Percentiles rank a stretch among this genome's conserved stretches.
Conservation (phyloP, 30 jellyfish, hydroid and myxozoan species). For the Aurelia aurita complex sp. Pacific region DNA sequence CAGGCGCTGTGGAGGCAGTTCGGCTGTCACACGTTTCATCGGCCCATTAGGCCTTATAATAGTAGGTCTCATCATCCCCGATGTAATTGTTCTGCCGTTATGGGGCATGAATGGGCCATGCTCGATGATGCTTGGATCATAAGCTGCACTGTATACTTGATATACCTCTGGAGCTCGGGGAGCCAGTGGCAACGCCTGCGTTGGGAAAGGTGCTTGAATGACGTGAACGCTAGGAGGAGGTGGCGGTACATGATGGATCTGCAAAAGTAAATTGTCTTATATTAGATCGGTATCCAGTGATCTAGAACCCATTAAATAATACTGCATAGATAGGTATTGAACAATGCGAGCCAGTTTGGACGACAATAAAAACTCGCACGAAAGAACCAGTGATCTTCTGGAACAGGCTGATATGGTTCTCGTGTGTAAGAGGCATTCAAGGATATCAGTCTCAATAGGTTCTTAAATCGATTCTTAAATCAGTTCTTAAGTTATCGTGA, state of each 20-base stretch:
- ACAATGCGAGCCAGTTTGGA: too few species aligned
- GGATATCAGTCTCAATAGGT: too few species aligned
- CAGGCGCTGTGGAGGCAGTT: constrained; percentile 22
- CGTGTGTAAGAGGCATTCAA: too few species aligned
- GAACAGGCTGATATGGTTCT: too few species aligned
- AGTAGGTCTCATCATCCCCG: constrained; percentile 47
- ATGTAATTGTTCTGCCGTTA: constrained; percentile 9
- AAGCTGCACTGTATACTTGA: constrained; percentile 55
- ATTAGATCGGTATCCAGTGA: too few species aligned
- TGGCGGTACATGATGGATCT: constrained; percentile 62
- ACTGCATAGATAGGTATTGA: too few species aligned
- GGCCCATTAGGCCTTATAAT: constrained; percentile 51
- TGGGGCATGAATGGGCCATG: constrained; percentile 64
- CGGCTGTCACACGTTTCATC: constrained; percentile 38
- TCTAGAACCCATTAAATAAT: too few species aligned
- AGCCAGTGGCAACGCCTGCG: constrained; percentile 33
- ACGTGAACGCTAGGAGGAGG: constrained; percentile 62
- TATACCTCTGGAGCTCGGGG: constrained; percentile 66
- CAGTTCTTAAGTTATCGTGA: too few species aligned
- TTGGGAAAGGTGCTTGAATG: constrained; percentile 42
- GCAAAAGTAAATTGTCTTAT: not conserved
- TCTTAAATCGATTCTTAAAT: too few species aligned
- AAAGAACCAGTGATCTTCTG: too few species aligned
- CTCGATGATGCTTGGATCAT: constrained; percentile 68
- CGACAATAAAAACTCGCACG: too few species aligned